phyloP scores from a whole-genome alignment of 2,888 invertebrate genomes.

The Sarcophaga carnaria region DNA sequence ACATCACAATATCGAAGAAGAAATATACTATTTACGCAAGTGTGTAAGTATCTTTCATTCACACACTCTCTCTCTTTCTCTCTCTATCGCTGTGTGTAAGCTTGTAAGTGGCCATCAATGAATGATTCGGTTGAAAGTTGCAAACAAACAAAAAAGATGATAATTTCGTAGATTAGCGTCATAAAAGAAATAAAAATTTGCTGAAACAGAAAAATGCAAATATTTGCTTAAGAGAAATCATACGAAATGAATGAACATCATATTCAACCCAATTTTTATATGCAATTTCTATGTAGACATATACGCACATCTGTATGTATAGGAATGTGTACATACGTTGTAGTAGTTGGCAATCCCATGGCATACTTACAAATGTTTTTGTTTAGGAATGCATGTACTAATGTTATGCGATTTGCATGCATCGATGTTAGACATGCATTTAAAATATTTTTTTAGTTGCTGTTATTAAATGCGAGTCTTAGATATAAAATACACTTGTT shows the following conservation, averaged over 20 bases:
- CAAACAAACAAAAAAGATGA: not conserved
- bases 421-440: not conserved
- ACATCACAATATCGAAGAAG: not conserved
- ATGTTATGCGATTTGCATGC: constrained; percentile 20
- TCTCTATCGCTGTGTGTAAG: no score
- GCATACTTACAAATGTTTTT: not conserved
- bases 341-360: not conserved
- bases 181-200: not conserved
- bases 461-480: not conserved
- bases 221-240: not conserved
- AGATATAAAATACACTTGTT: constrained; percentile 23
- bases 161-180: constrained; percentile 13
- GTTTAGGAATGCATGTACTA: not conserved
- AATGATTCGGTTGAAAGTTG: constrained; percentile 13
- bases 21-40: not conserved
- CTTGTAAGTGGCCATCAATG: not conserved
- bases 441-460: no score
- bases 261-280: constrained; percentile 49
- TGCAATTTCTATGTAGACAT: constrained; percentile 35
- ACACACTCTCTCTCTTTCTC: no score
- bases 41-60: not conserved
- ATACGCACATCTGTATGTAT: not conserved
- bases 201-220: not conserved
- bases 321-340: not conserved
- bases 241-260: constrained; percentile 12